These are phyloP conservation scores for Dermatophagoides farinae DNA, from an alignment of 1,140 invertebrate genomes.

Conservation along the genomic window DNA sequence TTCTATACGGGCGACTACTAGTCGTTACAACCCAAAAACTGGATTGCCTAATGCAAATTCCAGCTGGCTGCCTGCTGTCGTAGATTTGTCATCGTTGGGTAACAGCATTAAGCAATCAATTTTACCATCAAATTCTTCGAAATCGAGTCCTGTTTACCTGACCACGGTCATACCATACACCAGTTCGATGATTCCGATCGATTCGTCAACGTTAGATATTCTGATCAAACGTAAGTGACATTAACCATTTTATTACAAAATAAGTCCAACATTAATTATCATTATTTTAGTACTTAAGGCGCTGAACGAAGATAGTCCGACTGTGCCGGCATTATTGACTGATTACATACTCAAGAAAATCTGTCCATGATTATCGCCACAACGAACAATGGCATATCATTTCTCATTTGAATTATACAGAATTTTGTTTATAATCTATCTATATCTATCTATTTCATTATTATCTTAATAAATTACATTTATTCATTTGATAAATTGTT, in stretches of 20 bases:
- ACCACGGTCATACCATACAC: slow-evolving; percentile 93
- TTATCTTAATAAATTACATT: too few species aligned
- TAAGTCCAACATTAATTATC: slow-evolving; percentile 14
- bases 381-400: too few species aligned
- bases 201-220: slow-evolving; percentile 77
- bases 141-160: slow-evolving; percentile 43
- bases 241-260: not conserved
- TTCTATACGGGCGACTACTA: too few species aligned
- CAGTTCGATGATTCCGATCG: slow-evolving; percentile 62
- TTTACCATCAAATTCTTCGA: not conserved
- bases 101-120: not conserved
- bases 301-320: slow-evolving; percentile 93
- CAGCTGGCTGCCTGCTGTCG: not conserved
- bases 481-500: too few species aligned
- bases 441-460: too few species aligned
- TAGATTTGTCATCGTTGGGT: not conserved
- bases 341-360: slow-evolving; percentile 89
- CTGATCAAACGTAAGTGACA: slow-evolving; percentile 83
- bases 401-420: too few species aligned
- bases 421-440: too few species aligned
- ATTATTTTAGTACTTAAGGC: slow-evolving; percentile 77
- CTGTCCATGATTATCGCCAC: not conserved
- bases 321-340: slow-evolving; percentile 85
- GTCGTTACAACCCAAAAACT: not conserved
- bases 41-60: not conserved